Evolutionary conservation across 1,140 invertebrate species (phyloP).

Genomic region (Trichogramma pretiosum): DNA sequence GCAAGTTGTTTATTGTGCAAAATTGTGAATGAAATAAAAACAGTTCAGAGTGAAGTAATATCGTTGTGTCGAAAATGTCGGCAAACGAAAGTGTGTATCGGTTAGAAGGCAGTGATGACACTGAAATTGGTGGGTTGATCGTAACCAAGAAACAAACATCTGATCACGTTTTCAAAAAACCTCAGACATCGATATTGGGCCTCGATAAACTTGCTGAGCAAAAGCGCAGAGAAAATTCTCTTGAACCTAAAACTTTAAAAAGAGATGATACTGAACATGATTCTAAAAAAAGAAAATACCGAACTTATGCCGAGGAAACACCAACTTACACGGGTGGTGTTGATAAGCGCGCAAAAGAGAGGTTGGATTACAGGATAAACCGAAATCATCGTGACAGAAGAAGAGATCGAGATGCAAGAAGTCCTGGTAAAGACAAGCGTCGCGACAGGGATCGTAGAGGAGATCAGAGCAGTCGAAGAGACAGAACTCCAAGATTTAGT

Average conservation of each 20-base stretch:
- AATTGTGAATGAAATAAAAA: too few species aligned
- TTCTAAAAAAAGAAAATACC: conserved; percentile 58
- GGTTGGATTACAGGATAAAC: conserved; percentile 59
- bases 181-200: conserved; percentile 71
- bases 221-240: conserved; percentile 52
- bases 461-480: conserved; percentile 19
- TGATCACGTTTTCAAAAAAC: conserved; percentile 65
- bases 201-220: conserved; percentile 78
- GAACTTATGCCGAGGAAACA: conserved; percentile 73
- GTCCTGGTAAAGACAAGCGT: conserved; percentile 29
- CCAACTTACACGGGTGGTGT: conserved; percentile 89
- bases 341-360: conserved; percentile 64
- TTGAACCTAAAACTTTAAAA: conserved; percentile 25
- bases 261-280: conserved; percentile 28
- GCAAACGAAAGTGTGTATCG: too few species aligned
- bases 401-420: conserved; percentile 26
- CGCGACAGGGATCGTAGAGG: conserved; percentile 29
- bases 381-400: conserved; percentile 47
- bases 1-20: too few species aligned
- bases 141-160: conserved; percentile 65
- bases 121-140: conserved; percentile 70
- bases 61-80: too few species aligned
- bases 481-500: conserved; percentile 24
- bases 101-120: conserved; percentile 68
- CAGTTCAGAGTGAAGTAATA: too few species aligned